Evolutionary conservation across 2,888 invertebrate genomes (phyloP), one percentile per base, ranked within the genome.

Genomic region (Athripsodes cinereus): DNA sequence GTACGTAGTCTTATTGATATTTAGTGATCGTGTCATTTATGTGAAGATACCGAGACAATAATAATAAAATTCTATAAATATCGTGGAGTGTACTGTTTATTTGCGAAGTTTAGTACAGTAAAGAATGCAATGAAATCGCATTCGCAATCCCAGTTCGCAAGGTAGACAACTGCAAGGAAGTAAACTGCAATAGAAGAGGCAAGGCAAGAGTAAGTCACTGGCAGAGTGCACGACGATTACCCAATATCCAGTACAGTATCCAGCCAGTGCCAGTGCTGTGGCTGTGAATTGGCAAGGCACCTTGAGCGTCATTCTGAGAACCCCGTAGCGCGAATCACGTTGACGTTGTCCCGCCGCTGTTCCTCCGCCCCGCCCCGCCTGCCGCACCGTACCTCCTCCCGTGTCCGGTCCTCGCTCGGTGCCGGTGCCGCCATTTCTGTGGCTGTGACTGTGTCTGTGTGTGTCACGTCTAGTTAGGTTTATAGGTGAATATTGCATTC

Each of bases 241-340:
- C 3, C 26, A 26, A 10, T 26, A 26, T 26, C 26, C 26, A 26
- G 26, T 26, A 26, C 26, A 26, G 26, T 26, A 26, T 6, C 26
- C 26, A 26, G 26, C 26, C n/a, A n/a, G n/a, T n/a, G n/a, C n/a
- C n/a, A n/a, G n/a, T n/a, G n/a, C n/a, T n/a, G n/a, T n/a, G n/a
- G 10, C 26, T 26, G 26, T 26, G 26, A 26, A 26, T 26, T 26
- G 26, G 81, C 81, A 71, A 71, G 80, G 81, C 81, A 82, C 84
- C 84, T 82, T 86, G 85, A 85, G 87, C 87, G 86, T 86, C 84
- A 82, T 81, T 84, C 81, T 84, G 85, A 84, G 83, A 82, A 85
- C 85, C 86, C 85, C 85, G 84, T 81, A 82, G 77, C 76, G 79
- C 80, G 78, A 81, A 80, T 81, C 81, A 82, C 82, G 82, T 82